Evolutionary conservation across 2,888 invertebrate species (phyloP), one percentile per base, ranked within the genome.

Genomic region (Colostygia pectinataria): DNA sequence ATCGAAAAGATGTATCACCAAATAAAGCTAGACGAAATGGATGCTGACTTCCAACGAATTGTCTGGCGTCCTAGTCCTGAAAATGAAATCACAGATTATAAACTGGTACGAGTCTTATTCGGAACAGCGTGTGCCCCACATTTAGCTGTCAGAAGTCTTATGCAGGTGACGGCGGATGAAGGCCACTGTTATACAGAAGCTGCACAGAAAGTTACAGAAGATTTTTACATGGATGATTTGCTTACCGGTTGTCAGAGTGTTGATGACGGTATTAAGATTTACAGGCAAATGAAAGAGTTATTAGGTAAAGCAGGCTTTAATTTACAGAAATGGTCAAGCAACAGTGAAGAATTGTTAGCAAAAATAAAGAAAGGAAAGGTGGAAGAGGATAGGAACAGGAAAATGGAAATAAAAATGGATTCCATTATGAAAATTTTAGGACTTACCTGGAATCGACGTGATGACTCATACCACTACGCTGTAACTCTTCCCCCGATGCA

Each of bases 161-260:
- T 14, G 29, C 65, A 63, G 41, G n/a, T 66, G 0, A 62, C 65
- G 0, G 12, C 45, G 5, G 64, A 68, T 40, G 64, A 68, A 38
- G 48, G 55, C 0, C 3, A 24, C 2, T 6, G 38, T 0, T 55
- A 36, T 15, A 25, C 37, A n/a, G 37, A 9, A n/a, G 14, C 15
- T 27, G 37, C 13, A 37, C 7, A 29, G 1, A 25, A n/a, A 9
- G 13, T 37, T 1, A 27, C 8, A 14, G 6, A 7, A 4, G 55
- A 56, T 20, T 64, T 60, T 12, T 63, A 63, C 23, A 51, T 62
- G 45, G 63, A 66, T 36, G 63, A 65, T 23, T 32, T 63, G 1
- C 43, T 63, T 36, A 46, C 51, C 0, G 59, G 64, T 0, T 46
- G 53, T 20, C 31, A 59, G 4, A 27, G 1, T n/a, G 25, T 27